These are phyloP conservation scores for Gymnoscopelus microlampas DNA, from an alignment of 2,797 vertebrate genomes.

Conservation along the genomic window DNA sequence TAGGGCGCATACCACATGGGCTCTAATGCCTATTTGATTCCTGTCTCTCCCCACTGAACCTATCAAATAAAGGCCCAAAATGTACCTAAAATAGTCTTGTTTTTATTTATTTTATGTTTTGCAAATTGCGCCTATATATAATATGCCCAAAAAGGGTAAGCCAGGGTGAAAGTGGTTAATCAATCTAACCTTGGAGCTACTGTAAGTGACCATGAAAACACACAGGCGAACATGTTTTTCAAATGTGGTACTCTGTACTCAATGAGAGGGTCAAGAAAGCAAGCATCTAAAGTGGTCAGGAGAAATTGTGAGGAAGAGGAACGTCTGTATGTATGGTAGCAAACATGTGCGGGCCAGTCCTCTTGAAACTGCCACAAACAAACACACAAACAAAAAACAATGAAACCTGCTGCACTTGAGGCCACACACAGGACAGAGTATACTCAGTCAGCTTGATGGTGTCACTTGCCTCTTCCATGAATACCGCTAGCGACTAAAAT, in stretches of 20 bases:
- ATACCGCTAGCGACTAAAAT: neutral
- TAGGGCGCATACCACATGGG: no score
- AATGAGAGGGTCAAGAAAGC: slow-evolving; percentile 14
- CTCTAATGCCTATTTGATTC: no score
- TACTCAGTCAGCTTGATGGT: neutral
- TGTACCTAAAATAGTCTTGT: no score
- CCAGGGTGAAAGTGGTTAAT: neutral
- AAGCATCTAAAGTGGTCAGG: slow-evolving; percentile 25
- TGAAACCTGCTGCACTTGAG: neutral
- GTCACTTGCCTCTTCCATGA: slow-evolving; percentile 1
- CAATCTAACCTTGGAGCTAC: neutral
- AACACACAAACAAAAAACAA: neutral
- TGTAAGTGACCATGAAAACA: neutral
- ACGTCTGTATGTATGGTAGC: slow-evolving; percentile 23
- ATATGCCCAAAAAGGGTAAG: no score
- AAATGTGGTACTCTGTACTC: slow-evolving; percentile 17
- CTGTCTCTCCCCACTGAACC: no score
- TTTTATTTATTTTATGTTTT: no score
- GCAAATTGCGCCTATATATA: no score
- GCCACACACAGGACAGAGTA: neutral
- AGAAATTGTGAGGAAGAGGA: slow-evolving; percentile 27
- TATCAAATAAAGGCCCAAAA: no score
- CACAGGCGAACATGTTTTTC: slow-evolving; percentile 7
- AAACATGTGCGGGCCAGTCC: slow-evolving; percentile 26
- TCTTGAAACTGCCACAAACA: slow-evolving; percentile 6